Percentiles rank a stretch among this genome's conserved stretches.
Evolutionary conservation across 2,113 vertebrate species (phyloP).

Genomic region (Marmota flaviventris): DNA sequence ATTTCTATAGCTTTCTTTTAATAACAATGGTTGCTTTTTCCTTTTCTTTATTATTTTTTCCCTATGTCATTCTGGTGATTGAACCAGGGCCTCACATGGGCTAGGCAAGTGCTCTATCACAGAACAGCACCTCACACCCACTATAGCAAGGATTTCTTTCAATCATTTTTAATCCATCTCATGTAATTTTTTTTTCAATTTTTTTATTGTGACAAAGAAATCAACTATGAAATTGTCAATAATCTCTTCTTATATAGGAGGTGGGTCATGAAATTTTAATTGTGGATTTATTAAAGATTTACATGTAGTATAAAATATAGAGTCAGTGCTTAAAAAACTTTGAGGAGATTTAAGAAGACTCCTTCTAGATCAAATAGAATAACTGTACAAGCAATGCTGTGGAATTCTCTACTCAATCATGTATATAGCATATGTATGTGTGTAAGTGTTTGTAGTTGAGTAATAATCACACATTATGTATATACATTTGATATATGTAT

Average conservation of each 20-base stretch:
- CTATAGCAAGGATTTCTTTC: not conserved
- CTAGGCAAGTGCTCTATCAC: too few relatives aligned
- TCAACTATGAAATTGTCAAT: not conserved
- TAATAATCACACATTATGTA: not conserved
- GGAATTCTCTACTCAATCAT: not conserved
- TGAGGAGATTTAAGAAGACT: not conserved
- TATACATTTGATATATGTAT: not conserved
- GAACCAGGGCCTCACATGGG: too few relatives aligned
- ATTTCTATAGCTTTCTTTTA: slow-evolving; percentile 3
- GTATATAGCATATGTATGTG: too few relatives aligned
- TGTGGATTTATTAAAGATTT: not conserved
- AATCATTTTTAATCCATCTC: not conserved
- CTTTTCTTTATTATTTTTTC: too few relatives aligned
- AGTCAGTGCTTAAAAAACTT: not conserved
- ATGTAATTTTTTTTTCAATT: not conserved
- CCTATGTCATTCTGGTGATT: too few relatives aligned
- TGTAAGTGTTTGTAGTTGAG: not conserved
- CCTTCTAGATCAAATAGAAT: not conserved
- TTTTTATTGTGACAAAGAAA: not conserved
- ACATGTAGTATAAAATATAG: not conserved
- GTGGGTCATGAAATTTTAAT: not conserved
- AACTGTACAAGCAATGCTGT: not conserved
- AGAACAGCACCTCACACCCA: too few relatives aligned
- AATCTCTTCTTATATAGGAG: not conserved
- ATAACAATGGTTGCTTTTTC: not conserved